Evolutionary conservation across 2,888 invertebrate genomes (phyloP), one percentile per base, ranked within the genome.

Genomic region (Torymus aiolomorphi): DNA sequence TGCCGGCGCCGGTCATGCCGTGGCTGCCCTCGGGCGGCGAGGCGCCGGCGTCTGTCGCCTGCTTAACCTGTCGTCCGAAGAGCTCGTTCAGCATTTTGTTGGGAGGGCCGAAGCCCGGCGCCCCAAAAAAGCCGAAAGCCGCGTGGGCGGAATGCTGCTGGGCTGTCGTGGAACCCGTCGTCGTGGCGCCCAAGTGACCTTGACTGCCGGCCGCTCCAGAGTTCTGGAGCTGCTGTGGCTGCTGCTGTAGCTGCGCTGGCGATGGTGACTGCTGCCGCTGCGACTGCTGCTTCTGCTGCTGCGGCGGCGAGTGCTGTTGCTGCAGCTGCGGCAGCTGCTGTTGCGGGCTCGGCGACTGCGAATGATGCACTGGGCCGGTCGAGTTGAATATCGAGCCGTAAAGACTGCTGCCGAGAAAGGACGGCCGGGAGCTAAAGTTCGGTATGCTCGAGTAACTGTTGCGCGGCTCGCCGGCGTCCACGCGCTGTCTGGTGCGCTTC

Each of bases 401-500:
- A 89, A 96, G 93, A 93, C 96, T 78, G 91, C 95, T 94, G 91
- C 95, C 95, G 93, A 96, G 95, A 93, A 94, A 96, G 92, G 94
- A 94, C 93, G 94, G 94, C 91, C 94, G 93, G 91, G 94, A 94
- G 92, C 94, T 94, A 90, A 94, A 94, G 92, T 94, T 94, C 90
- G 94, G 94, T 88, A 95, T 94, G 89, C 94, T 94, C 88, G 95
- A 96, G 93, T 97, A 97, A 92, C 96, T 96, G 94, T 97, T 97
- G 92, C 97, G 95, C 92, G 96, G 96, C 93, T 97, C 97, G 90
- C 97, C 97, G 93, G 97, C 97, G 96, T 97, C 97, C 93, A 97
- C 97, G 93, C 97, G 95, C 94, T 97, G 97, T 94, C 97, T 95
- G 93, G 96, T 96, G 92, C 97, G 95, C 93, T 96, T 97, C 92